Evolutionary conservation across 2,113 vertebrate species (phyloP), one percentile per base, ranked within the genome.

Genomic region (Terrapene triunguis): DNA sequence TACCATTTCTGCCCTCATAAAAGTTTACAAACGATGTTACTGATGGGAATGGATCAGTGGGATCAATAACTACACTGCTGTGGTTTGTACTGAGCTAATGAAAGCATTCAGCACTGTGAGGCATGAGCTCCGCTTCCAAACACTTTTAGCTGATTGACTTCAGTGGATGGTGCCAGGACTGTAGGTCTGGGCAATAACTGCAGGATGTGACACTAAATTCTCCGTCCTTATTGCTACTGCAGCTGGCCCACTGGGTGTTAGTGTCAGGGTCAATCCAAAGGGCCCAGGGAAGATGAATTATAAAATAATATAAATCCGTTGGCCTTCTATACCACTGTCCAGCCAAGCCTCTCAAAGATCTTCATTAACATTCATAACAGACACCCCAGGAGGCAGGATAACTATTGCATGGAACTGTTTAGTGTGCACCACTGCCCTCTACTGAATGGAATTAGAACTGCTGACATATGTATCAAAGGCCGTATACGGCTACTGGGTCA

Each of bases 1-100:
- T 53, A 35, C 74, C 69, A 2, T 82, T 94, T 82, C 91, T 0
- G 32, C 94, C 78, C 89, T 87, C 88, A 82, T 76, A 96, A 97
- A 98, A 96, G 90, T 96, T 96, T 97, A 97, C 93, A 97, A 96
- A 97, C 25, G n/a, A 48, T 83, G 86, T 79, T 95, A 10, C 51
- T 93, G 83, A 90, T 88, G 95, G 95, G 95, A 84, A 84, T 92
- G 95, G 96, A 97, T 96, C 93, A 93, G 50, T 0, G 2, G 96
- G 85, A 97, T 98, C 96, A 50, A 96, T 96, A 97, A 95, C 19
- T 14, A 29, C 91, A 90, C 76, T 53, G 82, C 87, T 90, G 87
- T 82, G 85, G 92, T 90, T 88, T 87, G 82, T 93, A 96, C 50
- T 88, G 97, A 98, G 97, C 93, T 84, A 93, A 95, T 81, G 90